Evolutionary conservation across 2,797 vertebrate species (phyloP), one percentile per base, ranked within the genome.

Genomic region (Hephaestus fuliginosus): DNA sequence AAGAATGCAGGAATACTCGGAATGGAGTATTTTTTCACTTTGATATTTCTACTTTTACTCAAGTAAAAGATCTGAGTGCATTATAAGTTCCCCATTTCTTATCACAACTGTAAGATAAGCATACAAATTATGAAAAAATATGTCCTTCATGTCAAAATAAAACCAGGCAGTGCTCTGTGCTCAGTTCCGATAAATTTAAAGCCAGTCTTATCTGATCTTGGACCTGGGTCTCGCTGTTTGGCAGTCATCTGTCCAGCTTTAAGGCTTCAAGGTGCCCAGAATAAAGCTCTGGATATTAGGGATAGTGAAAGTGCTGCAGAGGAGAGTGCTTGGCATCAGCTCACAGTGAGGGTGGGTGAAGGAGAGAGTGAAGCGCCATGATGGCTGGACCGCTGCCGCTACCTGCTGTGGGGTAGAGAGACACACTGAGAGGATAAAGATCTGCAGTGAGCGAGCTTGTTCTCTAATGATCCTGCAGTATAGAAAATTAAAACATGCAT

Each of bases 391-490:
- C 68, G 41, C 49, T 63, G 78, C 79, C 17, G 57, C 81, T 72
- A 57, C 86, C 86, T 74, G 82, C 81, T 87, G 80, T 76, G 89
- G 44, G 80, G n/a, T 60, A 57, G 79, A 82, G 63, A 85, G 70
- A 41, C 72, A 75, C 69, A 43, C 84, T 25, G 64, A 81, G 81
- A 86, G 74, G 76, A 85, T 74, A 56, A 83, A 88, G 70, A 88
- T 86, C 80, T 77, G 83, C 86, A 81, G 64, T 41, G 62, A 75
- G 61, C 76, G 20, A 36, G 44, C 49, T 20, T 33, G 33, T 77
- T 84, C 75, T 80, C 69, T 86, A 81, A 86, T 84, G 85, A 84
- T 71, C 62, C 83, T 67, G 87, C 81, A 64, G 81, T 62, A 63
- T n/a, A 33, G 33, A 79, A 72, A 64, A 68, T 68, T 36, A 81